Conservation (phyloP, 1,140 invertebrate genomes). For the Diachasmimorpha longicaudata region DNA sequence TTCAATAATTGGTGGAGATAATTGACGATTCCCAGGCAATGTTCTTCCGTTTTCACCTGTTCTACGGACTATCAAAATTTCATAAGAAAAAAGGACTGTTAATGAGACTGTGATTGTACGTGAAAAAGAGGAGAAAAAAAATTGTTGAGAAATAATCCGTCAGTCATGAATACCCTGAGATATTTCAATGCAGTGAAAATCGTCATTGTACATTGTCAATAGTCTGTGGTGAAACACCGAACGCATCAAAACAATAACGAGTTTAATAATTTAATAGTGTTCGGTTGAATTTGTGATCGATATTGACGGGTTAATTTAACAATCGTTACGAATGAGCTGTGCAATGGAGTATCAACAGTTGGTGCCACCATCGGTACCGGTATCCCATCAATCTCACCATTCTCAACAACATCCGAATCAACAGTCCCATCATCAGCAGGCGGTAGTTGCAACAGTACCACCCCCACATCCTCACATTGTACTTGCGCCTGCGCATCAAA, state of each 20-base stretch:
- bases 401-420: conserved; percentile 38
- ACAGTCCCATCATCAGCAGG: conserved; percentile 33
- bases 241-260: background rate
- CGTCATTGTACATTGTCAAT: background rate
- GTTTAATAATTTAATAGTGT: background rate
- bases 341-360: conserved; percentile 61
- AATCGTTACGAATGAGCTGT: conserved; percentile 45
- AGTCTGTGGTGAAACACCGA: background rate
- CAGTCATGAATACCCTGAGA: background rate
- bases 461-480: conserved; percentile 54
- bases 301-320: background rate
- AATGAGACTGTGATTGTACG: background rate
- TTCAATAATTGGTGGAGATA: background rate
- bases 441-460: conserved; percentile 36
- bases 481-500: conserved; percentile 52
- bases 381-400: conserved; percentile 50
- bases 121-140: background rate
- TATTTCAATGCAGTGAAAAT: background rate
- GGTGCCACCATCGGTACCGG: conserved; percentile 55
- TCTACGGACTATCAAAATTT: background rate
- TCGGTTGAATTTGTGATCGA: background rate
- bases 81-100: background rate
- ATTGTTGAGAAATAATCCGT: background rate
- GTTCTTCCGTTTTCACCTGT: background rate
- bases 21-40: background rate